Base-by-base conservation (phyloP, 1,140 invertebrate genomes). In the Atta colombica region DNA sequence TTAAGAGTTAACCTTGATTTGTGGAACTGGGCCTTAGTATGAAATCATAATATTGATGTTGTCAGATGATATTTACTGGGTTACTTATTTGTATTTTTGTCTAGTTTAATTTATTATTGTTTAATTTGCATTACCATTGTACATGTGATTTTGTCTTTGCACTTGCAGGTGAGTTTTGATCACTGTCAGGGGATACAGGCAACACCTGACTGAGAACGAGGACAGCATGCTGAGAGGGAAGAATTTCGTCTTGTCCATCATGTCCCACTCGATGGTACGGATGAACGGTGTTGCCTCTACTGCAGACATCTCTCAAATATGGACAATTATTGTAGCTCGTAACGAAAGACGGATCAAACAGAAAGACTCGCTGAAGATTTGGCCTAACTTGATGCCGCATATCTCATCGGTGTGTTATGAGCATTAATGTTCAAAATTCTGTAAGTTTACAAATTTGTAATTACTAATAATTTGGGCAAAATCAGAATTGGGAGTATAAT, bases 221-320 rank as follows among this genome's bases (percentile, higher is more conserved):
- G 97, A 97, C 1, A 99, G 94, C 96, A 99, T 98, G 69, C 98
- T 99, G 58, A 99, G 95, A 3, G 99, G 99, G 93, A 97, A 99
- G 96, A 98, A 99, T 96, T 97, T 99, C 28, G 96, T 97, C 92
- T 99, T 99, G 94, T 99, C 98, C 98, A 99, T 98, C 99, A 99
- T 99, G 85, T 99, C 96, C 98, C 99, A 99, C 96, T 99, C 99
- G 89, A 99, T 99, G n/a, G 97, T 98, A 55, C 97, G 97, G 87
- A 98, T 98, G 68, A 97, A 96, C 77, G 96, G 95, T 49, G 96
- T 96, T 60, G 95, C 95, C 90, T 96, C 96, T 53, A 96, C 96
- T 82, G 94, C 89, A 90, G 94, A 93, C 95, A 95, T 95, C 35
- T 88, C 92, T 45, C 55, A 69, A 66, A 87, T 84, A 74, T 75